Conservation (phyloP, 2,888 invertebrate species). For the Diabrotica balteata region DNA sequence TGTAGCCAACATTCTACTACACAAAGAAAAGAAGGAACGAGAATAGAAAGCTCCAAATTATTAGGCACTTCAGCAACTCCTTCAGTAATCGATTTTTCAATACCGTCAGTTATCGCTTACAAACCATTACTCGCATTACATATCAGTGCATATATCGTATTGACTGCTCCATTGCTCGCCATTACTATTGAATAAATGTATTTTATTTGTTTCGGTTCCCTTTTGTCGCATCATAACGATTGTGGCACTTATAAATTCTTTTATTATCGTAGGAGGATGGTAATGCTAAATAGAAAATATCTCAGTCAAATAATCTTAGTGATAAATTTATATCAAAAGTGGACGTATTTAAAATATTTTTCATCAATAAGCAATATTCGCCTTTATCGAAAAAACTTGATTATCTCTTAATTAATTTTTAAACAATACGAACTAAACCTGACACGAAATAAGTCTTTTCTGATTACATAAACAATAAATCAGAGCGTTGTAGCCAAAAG, state of each 20-base stretch:
- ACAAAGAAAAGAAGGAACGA: not conserved
- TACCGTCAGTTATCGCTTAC: constrained; percentile 53
- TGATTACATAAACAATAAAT: too few species aligned
- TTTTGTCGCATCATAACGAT: constrained; percentile 43
- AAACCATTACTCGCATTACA: constrained; percentile 53
- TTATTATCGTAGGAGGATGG: too few species aligned
- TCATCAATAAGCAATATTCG: too few species aligned
- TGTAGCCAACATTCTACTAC: constrained; percentile 4
- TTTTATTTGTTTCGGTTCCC: constrained; percentile 44
- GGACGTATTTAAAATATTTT: too few species aligned
- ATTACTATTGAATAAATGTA: constrained; percentile 42
- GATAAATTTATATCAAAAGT: too few species aligned
- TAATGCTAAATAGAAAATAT: too few species aligned
- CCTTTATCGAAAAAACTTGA: too few species aligned
- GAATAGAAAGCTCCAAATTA: constrained; percentile 8
- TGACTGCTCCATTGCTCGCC: constrained; percentile 48
- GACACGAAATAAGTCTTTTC: too few species aligned
- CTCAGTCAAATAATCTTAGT: too few species aligned
- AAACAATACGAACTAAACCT: too few species aligned
- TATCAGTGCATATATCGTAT: constrained; percentile 52
- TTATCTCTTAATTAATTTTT: too few species aligned
- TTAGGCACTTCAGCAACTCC: constrained; percentile 21
- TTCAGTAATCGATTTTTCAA: constrained; percentile 50
- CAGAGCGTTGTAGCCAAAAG: too few species aligned
- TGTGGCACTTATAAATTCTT: not conserved